phyloP scores from a whole-genome alignment of 2,888 invertebrate genomes.

The Dryobotodes eremita region DNA sequence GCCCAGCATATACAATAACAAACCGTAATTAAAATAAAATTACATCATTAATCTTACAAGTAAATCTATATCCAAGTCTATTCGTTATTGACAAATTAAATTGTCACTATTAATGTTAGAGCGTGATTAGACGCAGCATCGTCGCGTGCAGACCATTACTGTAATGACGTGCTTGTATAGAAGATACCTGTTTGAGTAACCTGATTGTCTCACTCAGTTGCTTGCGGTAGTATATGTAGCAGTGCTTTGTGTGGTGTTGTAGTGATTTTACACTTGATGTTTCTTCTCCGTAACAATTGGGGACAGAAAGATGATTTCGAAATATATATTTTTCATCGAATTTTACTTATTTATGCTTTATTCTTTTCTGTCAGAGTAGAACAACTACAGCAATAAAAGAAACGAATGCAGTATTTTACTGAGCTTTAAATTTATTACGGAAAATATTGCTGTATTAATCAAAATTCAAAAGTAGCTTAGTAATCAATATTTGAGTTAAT shows the following conservation, averaged over 20 bases:
- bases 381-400: not conserved
- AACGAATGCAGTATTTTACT: not conserved
- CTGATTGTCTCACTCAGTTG: conserved; percentile 57
- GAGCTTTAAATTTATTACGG: not conserved
- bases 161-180: conserved; percentile 60
- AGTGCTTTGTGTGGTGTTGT: conserved; percentile 13
- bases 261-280: conserved; percentile 4
- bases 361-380: not conserved
- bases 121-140: conserved; percentile 51
- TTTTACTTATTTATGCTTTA: not conserved
- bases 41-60: conserved; percentile 47
- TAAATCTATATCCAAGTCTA: conserved; percentile 35
- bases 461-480: not conserved
- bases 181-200: conserved; percentile 59
- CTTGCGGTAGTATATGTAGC: conserved; percentile 54
- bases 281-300: not conserved
- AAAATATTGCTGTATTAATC: not conserved
- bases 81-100: conserved; percentile 63
- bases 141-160: conserved; percentile 62
- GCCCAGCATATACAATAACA: not conserved
- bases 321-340: too few species aligned
- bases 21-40: conserved; percentile 17
- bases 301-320: too few species aligned
- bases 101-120: conserved; percentile 61
- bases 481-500: not conserved